Evolutionary conservation across 2,888 invertebrate species (phyloP).

Genomic region (Chaetoderma sp.): DNA sequence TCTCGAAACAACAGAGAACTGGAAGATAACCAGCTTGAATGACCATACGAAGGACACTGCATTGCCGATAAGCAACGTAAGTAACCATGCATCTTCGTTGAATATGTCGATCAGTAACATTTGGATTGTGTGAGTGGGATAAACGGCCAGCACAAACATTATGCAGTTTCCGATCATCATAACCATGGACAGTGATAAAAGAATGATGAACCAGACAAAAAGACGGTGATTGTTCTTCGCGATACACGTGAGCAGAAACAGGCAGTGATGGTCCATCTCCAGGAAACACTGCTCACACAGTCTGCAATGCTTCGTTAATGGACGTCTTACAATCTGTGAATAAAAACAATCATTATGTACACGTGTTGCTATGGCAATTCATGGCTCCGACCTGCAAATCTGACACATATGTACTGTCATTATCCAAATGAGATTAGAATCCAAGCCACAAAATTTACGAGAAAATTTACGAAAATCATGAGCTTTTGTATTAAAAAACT

Average conservation of each 20-base stretch:
- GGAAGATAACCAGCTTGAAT: slow-evolving; percentile 48
- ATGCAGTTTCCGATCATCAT: slow-evolving; percentile 44
- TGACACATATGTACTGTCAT: too few species aligned
- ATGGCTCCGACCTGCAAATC: too few species aligned
- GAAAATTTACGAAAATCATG: too few species aligned
- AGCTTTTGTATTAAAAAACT: too few species aligned
- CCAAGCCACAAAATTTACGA: too few species aligned
- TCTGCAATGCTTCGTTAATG: slow-evolving; percentile 61
- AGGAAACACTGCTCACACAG: slow-evolving; percentile 63
- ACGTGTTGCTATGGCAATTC: too few species aligned
- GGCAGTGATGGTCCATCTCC: slow-evolving; percentile 67
- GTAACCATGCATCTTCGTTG: slow-evolving; percentile 49
- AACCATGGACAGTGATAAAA: slow-evolving; percentile 45
- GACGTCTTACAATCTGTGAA: slow-evolving; percentile 51
- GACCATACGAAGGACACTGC: slow-evolving; percentile 56
- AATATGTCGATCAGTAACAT: slow-evolving; percentile 38
- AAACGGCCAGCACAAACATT: slow-evolving; percentile 34
- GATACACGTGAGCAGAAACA: slow-evolving; percentile 65
- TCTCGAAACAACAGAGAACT: slow-evolving; percentile 51
- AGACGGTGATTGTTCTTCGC: slow-evolving; percentile 60
- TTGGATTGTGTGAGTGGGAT: slow-evolving; percentile 16
- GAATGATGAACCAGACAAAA: slow-evolving; percentile 59
- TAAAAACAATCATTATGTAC: too few species aligned
- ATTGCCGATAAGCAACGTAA: slow-evolving; percentile 54
- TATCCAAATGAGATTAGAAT: too few species aligned